A percentile compares a stretch with the other conserved stretches of the same genome.
Evolutionary conservation across 2,888 invertebrate genomes (phyloP).

Genomic region (Drosophila melanosoma): DNA sequence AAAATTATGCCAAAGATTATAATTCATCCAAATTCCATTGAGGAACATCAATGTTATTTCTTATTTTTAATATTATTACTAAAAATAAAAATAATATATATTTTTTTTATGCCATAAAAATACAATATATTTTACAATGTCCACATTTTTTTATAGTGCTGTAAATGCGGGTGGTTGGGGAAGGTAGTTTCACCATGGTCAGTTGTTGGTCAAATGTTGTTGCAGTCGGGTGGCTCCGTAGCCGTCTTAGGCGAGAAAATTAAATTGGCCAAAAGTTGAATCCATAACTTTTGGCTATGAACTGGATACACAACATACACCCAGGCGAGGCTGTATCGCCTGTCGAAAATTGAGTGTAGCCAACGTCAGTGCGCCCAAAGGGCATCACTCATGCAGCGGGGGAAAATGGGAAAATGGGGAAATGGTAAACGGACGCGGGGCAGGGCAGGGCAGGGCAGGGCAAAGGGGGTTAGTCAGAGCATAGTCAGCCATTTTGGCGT

Average conservation of each 20-base stretch:
- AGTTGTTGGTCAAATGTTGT: slow-evolving; percentile 31
- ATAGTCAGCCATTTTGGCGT: slow-evolving; percentile 72
- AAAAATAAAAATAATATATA: not conserved
- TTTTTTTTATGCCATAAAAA: not conserved
- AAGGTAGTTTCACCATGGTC: not conserved
- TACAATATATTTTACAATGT: not conserved
- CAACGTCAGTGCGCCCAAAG: slow-evolving; percentile 51
- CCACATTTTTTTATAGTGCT: not conserved
- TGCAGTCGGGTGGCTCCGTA: slow-evolving; percentile 68
- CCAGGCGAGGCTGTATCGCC: slow-evolving; percentile 45
- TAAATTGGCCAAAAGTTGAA: slow-evolving; percentile 83
- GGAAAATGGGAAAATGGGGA: not conserved
- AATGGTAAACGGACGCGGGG: not conserved
- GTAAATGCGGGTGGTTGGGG: not conserved
- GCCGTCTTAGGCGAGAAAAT: slow-evolving; percentile 83
- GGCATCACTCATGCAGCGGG: slow-evolving; percentile 36
- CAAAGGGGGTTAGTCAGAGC: not conserved
- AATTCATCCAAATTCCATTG: not conserved
- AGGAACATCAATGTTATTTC: not conserved
- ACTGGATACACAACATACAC: slow-evolving; percentile 59
- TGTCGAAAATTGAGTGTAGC: slow-evolving; percentile 77
- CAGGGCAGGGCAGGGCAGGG: not conserved
- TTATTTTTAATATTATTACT: not conserved
- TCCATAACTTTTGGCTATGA: slow-evolving; percentile 79
- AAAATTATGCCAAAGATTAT: not conserved